phyloP scores from a whole-genome alignment of 1,140 invertebrate species.

The Homalodisca vitripennis region DNA sequence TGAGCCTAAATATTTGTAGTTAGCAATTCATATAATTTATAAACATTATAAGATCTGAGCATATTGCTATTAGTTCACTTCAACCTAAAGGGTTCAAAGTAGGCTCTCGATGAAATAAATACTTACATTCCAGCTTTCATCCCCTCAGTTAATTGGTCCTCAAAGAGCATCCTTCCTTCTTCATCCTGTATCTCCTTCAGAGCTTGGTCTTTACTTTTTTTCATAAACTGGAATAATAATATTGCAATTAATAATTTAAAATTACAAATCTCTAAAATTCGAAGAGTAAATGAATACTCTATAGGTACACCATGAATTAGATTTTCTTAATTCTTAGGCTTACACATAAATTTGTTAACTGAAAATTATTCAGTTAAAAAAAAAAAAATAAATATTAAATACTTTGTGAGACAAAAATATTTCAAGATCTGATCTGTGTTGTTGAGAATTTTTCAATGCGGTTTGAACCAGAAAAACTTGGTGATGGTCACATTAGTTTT shows the following conservation, averaged over 20 bases:
- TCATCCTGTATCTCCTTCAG: constrained; percentile 72
- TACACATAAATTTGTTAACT: no score
- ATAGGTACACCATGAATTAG: no score
- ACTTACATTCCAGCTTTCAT: constrained; percentile 58
- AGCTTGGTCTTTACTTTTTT: constrained; percentile 78
- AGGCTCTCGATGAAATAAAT: not conserved
- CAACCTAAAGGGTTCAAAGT: not conserved
- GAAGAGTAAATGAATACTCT: no score
- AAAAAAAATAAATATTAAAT: no score
- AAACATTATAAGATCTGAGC: not conserved
- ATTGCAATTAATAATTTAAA: not conserved
- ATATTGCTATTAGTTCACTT: not conserved
- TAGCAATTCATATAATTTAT: not conserved
- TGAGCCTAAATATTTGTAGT: not conserved
- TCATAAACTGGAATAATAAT: constrained; percentile 73
- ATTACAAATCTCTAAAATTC: not conserved
- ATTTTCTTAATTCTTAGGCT: no score
- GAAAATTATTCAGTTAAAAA: no score
- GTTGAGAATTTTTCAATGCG: no score
- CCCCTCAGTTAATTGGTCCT: constrained; percentile 60
- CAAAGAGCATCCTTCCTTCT: constrained; percentile 65
- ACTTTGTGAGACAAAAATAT: no score
- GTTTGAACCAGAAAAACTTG: no score
- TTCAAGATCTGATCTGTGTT: no score
- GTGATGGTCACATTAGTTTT: no score